Evolutionary conservation across 2,888 invertebrate species (phyloP).

Genomic region (Calameuta filiformis): DNA sequence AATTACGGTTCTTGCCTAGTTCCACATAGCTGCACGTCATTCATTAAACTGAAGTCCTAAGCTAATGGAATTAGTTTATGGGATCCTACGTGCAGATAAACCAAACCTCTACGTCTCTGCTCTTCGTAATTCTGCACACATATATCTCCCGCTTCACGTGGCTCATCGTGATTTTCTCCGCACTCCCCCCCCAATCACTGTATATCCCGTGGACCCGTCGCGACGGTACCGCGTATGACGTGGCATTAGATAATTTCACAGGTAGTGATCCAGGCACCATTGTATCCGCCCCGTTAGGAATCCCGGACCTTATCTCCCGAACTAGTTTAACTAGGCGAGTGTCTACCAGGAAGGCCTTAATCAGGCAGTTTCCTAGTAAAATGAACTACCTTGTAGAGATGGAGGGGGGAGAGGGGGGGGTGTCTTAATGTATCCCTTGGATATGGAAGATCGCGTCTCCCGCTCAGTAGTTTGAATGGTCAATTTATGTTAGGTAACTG

Average conservation of each 20-base stretch:
- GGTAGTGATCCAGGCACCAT: conserved; percentile 26
- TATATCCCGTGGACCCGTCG: conserved; percentile 13
- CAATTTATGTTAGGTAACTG: too few relatives aligned
- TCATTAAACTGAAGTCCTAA: conserved; percentile 40
- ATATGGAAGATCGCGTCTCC: too few relatives aligned
- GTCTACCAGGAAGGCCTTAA: conserved; percentile 8
- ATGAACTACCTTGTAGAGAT: conserved; percentile 1
- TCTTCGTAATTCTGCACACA: conserved; percentile 12
- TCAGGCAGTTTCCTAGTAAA: background rate
- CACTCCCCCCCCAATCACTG: background rate
- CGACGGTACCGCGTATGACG: conserved; percentile 26
- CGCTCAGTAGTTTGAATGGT: too few relatives aligned
- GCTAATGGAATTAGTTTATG: conserved; percentile 50
- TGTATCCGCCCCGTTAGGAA: conserved; percentile 11
- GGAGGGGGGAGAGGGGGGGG: conserved; percentile 1
- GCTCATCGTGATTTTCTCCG: background rate
- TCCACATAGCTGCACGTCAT: conserved; percentile 27
- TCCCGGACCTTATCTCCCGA: background rate
- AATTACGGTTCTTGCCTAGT: conserved; percentile 33
- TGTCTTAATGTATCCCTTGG: conserved; percentile 16
- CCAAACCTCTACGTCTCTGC: conserved; percentile 19
- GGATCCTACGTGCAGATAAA: conserved; percentile 37
- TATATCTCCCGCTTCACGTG: background rate
- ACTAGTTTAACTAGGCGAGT: conserved; percentile 20
- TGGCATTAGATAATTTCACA: conserved; percentile 42